phyloP scores from a whole-genome alignment of 2,113 vertebrate genomes.

The Channa maculata region DNA sequence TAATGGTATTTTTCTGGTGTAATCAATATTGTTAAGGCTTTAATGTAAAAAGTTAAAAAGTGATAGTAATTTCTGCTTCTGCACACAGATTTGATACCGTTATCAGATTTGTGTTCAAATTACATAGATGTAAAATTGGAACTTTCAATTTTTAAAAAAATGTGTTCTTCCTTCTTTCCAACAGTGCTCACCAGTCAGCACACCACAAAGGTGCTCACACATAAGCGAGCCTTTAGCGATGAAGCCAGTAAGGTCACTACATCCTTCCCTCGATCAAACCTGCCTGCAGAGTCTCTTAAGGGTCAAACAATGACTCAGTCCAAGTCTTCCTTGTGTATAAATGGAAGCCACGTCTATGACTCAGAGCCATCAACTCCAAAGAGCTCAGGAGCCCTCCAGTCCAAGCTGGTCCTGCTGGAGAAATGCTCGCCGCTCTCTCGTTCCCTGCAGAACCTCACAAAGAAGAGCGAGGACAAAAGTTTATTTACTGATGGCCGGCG shows the following conservation, averaged over 20 bases:
- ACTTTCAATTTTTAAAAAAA: background rate
- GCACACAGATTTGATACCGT: too few relatives aligned
- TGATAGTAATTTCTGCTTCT: background rate
- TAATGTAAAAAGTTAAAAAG: background rate
- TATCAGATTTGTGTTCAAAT: background rate
- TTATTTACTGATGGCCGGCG: slow-evolving; percentile 64
- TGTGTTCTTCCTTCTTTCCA: slow-evolving; percentile 11
- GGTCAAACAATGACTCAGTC: slow-evolving; percentile 83
- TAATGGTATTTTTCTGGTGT: too few relatives aligned
- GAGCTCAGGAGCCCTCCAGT: slow-evolving; percentile 64
- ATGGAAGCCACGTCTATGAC: slow-evolving; percentile 94
- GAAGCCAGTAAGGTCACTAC: slow-evolving; percentile 86
- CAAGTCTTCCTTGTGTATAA: slow-evolving; percentile 94
- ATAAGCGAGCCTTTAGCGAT: slow-evolving; percentile 94
- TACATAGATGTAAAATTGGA: background rate
- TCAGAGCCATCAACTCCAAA: slow-evolving; percentile 76
- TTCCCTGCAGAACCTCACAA: slow-evolving; percentile 84
- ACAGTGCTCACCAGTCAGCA: slow-evolving; percentile 78
- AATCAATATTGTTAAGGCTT: background rate
- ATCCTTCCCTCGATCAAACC: slow-evolving; percentile 60
- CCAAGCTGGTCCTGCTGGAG: slow-evolving; percentile 78
- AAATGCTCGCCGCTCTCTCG: slow-evolving; percentile 81
- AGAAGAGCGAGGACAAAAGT: slow-evolving; percentile 79
- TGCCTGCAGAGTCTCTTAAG: slow-evolving; percentile 80
- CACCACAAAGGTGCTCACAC: slow-evolving; percentile 86